Conservation (phyloP, 2,113 vertebrate species). For the Apistogramma diplotaenia region DNA sequence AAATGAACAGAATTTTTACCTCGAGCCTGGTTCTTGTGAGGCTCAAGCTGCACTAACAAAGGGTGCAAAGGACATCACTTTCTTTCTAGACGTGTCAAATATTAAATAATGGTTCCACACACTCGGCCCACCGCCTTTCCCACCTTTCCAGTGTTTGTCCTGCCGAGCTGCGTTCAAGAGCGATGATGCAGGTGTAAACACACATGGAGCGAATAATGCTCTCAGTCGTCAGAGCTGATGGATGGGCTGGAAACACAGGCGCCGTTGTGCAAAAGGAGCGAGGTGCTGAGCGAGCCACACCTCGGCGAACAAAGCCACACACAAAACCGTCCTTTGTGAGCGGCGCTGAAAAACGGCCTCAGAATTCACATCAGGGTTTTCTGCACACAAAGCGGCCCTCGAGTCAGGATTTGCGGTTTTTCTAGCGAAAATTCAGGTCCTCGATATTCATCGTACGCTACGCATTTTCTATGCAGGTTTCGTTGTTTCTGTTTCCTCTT, state of each 20-base stretch:
- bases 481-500: neutral
- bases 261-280: neutral
- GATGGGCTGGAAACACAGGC: conserved; percentile 1
- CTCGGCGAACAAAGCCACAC: conserved; percentile 10
- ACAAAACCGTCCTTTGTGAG: conserved; percentile 31
- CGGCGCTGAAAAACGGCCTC: neutral
- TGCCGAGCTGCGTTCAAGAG: neutral
- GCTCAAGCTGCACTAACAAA: neutral
- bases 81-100: neutral
- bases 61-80: neutral
- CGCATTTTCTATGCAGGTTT: neutral
- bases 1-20: neutral
- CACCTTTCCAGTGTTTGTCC: neutral
- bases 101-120: neutral
- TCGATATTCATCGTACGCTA: neutral
- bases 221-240: neutral
- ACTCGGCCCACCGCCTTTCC: neutral
- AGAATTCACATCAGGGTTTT: neutral
- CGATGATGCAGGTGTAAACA: neutral
- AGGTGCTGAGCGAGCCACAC: conserved; percentile 19
- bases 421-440: neutral
- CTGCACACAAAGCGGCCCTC: neutral
- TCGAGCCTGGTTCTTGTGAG: neutral
- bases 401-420: neutral
- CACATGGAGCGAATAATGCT: neutral